phyloP scores from a whole-genome alignment of 1,140 invertebrate genomes.

The Drosophila pectinifera region DNA sequence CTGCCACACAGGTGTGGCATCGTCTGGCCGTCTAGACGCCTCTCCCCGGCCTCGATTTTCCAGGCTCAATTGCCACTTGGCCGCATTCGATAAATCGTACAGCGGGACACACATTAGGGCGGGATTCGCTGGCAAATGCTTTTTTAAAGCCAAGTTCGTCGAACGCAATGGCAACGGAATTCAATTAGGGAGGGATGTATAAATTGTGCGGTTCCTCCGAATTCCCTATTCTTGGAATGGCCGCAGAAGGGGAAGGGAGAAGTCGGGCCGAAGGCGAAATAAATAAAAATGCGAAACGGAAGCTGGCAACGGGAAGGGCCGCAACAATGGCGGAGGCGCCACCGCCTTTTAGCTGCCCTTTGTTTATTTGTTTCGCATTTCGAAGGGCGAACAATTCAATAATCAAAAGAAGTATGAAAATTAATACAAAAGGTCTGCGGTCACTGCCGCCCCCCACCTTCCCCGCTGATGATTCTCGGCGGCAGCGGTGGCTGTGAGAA shows the following conservation, averaged over 20 bases:
- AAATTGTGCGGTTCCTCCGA: constrained; percentile 40
- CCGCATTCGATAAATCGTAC: constrained; percentile 63
- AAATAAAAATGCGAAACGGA: constrained; percentile 67
- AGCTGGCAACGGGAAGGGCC: constrained; percentile 40
- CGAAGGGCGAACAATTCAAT: constrained; percentile 62
- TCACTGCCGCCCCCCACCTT: constrained; percentile 24
- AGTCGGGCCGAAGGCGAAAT: constrained; percentile 9
- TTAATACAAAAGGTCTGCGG: constrained; percentile 71
- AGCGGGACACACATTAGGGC: constrained; percentile 41
- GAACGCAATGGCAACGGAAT: constrained; percentile 55
- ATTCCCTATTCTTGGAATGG: constrained; percentile 11
- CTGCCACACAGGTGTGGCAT: constrained; percentile 57
- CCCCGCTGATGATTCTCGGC: constrained; percentile 32
- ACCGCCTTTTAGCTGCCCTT: constrained; percentile 61
- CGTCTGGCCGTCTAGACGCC: constrained; percentile 70
- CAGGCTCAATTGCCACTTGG: constrained; percentile 49
- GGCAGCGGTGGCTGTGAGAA: constrained; percentile 13
- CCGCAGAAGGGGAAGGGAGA: constrained; percentile 20
- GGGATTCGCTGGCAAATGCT: constrained; percentile 15
- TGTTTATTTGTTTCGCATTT: constrained; percentile 77
- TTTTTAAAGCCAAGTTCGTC: constrained; percentile 40
- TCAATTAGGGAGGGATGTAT: constrained; percentile 68
- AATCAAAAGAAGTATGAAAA: constrained; percentile 74
- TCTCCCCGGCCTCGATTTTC: background rate
- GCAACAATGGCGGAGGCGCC: constrained; percentile 39